Conservation (phyloP, 2,113 vertebrate genomes). For the Corapipo altera region DNA sequence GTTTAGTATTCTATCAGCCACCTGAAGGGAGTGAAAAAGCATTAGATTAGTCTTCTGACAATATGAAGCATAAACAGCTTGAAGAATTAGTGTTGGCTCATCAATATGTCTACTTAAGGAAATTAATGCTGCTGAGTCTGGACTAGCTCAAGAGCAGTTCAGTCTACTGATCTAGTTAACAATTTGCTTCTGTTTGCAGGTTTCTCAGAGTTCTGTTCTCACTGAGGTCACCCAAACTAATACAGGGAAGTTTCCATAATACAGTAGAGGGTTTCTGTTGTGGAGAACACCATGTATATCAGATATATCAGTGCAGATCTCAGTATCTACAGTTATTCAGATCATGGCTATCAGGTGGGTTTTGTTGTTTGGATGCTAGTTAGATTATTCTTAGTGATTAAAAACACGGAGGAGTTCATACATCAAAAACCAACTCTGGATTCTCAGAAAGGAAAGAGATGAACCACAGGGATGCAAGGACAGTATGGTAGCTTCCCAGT, state of each 20-base stretch:
- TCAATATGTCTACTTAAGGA: not conserved
- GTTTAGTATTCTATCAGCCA: not conserved
- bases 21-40: not conserved
- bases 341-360: not conserved
- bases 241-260: not conserved
- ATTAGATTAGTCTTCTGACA: not conserved
- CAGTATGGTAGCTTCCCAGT: not conserved
- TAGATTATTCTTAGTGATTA: not conserved
- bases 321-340: not conserved
- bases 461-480: not conserved
- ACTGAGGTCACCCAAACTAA: not conserved
- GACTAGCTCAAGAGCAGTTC: not conserved
- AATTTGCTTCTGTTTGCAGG: not conserved
- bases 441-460: not conserved
- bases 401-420: not conserved
- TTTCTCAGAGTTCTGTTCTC: not conserved
- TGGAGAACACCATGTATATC: not conserved
- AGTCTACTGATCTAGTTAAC: not conserved
- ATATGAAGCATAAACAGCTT: not conserved
- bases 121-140: not conserved
- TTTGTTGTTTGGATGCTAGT: not conserved
- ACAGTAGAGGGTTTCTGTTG: fast-evolving
- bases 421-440: not conserved
- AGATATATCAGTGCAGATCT: not conserved
- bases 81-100: not conserved